Evolutionary conservation across 2,797 vertebrate genomes (phyloP).

Genomic region (Tamandua tetradactyla): DNA sequence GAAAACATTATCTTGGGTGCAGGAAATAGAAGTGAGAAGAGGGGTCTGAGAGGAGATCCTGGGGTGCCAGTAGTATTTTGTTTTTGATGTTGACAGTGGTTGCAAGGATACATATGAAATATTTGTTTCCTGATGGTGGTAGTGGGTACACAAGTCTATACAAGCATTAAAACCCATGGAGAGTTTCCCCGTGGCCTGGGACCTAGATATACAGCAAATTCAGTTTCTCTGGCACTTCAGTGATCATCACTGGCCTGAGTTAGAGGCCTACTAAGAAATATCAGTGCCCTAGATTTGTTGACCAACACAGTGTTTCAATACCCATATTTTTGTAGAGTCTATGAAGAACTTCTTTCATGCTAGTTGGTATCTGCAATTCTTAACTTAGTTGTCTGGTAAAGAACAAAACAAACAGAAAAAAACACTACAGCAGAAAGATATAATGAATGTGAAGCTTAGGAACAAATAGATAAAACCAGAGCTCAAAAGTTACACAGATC

Average conservation of each 20-base stretch:
- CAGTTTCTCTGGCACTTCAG: not conserved
- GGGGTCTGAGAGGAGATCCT: not conserved
- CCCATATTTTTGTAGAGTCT: slow-evolving; percentile 54
- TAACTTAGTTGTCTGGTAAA: slow-evolving; percentile 42
- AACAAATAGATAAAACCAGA: slow-evolving; percentile 56
- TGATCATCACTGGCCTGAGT: not conserved
- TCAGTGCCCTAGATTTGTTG: slow-evolving; percentile 69
- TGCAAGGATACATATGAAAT: not conserved
- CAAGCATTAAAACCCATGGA: not conserved
- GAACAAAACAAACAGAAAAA: slow-evolving; percentile 64
- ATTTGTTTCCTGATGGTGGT: not conserved
- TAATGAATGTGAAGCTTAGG: slow-evolving; percentile 64
- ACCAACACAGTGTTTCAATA: slow-evolving; percentile 81
- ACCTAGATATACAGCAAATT: not conserved
- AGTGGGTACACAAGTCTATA: not conserved
- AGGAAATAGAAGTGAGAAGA: not conserved
- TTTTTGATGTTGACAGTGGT: not conserved
- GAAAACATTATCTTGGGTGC: not conserved
- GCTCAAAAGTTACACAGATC: slow-evolving; percentile 50
- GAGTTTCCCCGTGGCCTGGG: slow-evolving; percentile 62
- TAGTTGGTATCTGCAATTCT: slow-evolving; percentile 58
- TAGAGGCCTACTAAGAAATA: not conserved
- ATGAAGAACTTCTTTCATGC: slow-evolving; percentile 64
- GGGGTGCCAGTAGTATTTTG: not conserved
- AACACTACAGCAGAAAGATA: slow-evolving; percentile 61